These are phyloP conservation scores for Solenopsis fugax DNA, from an alignment of 1,140 invertebrate species.

Conservation along the genomic window DNA sequence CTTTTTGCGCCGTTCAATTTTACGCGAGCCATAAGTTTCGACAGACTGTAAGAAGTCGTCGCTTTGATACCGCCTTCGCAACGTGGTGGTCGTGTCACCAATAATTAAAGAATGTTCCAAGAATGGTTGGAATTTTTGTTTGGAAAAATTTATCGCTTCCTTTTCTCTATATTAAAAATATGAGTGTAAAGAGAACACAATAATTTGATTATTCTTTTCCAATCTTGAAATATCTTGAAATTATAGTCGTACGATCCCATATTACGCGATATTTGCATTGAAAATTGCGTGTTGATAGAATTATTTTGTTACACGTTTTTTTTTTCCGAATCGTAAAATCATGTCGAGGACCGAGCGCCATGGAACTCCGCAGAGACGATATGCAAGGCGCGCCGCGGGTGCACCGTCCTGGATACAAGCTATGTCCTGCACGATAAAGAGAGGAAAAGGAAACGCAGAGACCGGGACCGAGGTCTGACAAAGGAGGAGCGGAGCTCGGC, in stretches of 20 bases:
- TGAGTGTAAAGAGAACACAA: not conserved
- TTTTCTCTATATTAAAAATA: not conserved
- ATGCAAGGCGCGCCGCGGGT: slow-evolving; percentile 36
- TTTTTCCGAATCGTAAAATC: slow-evolving; percentile 52
- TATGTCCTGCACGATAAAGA: slow-evolving; percentile 68
- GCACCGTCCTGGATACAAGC: slow-evolving; percentile 48
- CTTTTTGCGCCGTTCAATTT: slow-evolving; percentile 24
- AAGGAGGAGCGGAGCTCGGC: slow-evolving; percentile 58
- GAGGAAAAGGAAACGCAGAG: slow-evolving; percentile 70
- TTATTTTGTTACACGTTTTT: not conserved
- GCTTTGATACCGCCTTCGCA: too few relatives aligned
- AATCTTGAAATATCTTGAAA: not conserved
- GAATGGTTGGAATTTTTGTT: not conserved
- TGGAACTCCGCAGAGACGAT: slow-evolving; percentile 7
- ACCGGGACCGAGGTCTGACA: slow-evolving; percentile 78
- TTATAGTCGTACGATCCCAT: too few relatives aligned
- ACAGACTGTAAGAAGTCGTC: not conserved
- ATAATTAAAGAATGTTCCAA: not conserved
- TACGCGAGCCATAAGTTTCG: slow-evolving; percentile 11
- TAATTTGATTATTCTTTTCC: not conserved
- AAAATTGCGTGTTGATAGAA: slow-evolving; percentile 8
- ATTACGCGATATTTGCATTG: not conserved
- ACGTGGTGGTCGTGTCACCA: not conserved
- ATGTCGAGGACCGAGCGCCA: slow-evolving; percentile 27
- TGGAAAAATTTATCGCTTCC: not conserved